Percentiles rank a stretch among this genome's conserved stretches.
Evolutionary conservation across 2,888 invertebrate species (phyloP).

Genomic region (Caradrina kadenii): DNA sequence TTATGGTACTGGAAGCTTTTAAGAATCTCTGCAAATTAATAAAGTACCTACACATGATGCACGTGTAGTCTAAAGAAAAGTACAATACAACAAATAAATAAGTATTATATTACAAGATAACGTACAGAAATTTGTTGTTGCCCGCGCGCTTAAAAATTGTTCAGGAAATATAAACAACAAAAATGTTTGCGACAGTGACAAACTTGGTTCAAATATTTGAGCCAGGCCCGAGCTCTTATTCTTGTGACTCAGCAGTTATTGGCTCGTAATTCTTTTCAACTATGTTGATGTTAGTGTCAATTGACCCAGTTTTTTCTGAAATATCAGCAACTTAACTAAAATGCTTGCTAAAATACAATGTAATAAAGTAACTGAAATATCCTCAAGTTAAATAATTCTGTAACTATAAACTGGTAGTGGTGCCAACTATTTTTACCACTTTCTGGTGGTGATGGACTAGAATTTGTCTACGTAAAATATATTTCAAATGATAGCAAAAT

Average conservation of each 20-base stretch:
- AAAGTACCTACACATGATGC: background rate
- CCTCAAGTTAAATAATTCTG: too few relatives aligned
- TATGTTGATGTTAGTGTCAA: background rate
- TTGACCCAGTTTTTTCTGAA: background rate
- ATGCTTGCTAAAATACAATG: too few relatives aligned
- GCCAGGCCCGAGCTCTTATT: background rate
- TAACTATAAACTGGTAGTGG: background rate
- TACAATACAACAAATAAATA: background rate
- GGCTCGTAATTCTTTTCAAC: background rate
- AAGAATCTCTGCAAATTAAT: background rate
- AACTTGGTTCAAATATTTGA: slow-evolving; percentile 31
- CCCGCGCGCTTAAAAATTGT: slow-evolving; percentile 1
- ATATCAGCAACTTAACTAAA: background rate
- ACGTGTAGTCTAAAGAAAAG: background rate
- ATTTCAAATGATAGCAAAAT: too few relatives aligned
- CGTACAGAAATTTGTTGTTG: slow-evolving; percentile 4
- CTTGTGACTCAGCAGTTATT: background rate
- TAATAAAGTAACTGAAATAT: background rate
- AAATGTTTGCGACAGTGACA: slow-evolving; percentile 10
- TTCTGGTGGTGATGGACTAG: too few relatives aligned
- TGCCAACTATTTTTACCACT: too few relatives aligned
- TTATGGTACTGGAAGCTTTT: background rate
- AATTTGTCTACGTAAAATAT: too few relatives aligned
- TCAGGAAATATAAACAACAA: background rate
- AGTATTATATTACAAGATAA: background rate